Evolutionary conservation across 53 echinoderm and acorn worm species (phyloP), one percentile per base, ranked within the genome.

Genomic region (Zoroaster sp.): DNA sequence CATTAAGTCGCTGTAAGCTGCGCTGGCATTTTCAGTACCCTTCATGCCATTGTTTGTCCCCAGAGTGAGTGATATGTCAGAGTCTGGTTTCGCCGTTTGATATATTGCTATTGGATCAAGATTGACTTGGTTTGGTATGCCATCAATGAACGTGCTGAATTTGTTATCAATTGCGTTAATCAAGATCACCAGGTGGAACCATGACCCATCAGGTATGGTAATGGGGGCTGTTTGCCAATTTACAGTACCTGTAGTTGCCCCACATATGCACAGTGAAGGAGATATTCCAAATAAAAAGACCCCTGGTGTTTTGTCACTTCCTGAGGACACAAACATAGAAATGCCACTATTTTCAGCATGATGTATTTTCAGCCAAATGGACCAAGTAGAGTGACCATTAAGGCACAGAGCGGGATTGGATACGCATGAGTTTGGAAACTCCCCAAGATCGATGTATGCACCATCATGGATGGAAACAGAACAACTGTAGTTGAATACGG

Each of bases 361-460:
- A 40, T 65, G 17, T 25, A 81, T 21, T 23, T 81, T 81, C 66
- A 81, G 11, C 81, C 81, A 81, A 25, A 81, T 14, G 13, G 81
- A 81, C 81, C 81, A 81, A 12, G 81, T 81, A 43, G 81, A 67
- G 6, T 66, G 40, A 35, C 81, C 81, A 4, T 8, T 28, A n/a
- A 4, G 31, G 43, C 81, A 81, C 1, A 2, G 13, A 31, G 40
- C 23, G 17, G 81, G 81, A 12, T 81, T 66, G 17, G 66, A 81
- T 5, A 43, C 20, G 66, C 81, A 81, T 11, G 31, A 25, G 17
- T n/a, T 14, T 5, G 7, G 20, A 25, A 23, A 4, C 15, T 21
- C 40, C 2, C 15, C 13, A 20, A 81, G 7, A 42, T 81, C 32
- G 32, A 81, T 37, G 66, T 42, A 66, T n/a, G 66, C 67, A 14